Base-by-base conservation (phyloP, 1,140 invertebrate species). In the Drosophila neocordata region DNA sequence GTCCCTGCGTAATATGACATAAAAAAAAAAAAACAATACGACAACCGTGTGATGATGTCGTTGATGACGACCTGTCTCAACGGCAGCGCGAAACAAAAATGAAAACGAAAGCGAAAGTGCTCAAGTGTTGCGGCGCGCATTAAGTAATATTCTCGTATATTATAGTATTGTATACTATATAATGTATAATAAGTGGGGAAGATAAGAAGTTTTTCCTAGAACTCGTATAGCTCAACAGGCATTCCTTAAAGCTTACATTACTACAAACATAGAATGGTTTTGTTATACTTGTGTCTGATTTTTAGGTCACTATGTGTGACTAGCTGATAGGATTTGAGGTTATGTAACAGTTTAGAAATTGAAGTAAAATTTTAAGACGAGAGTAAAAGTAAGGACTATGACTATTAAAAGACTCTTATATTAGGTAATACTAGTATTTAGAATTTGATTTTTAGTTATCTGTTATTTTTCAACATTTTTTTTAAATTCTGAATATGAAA, bases 91-190 rank as follows among this genome's bases (percentile, higher is more conserved):
- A 12, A 6, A 35, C 35, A 38, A 64, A 65, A 52, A 65, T 34
- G 51, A n/a, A 55, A 78, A 70, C 62, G 82, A 85, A 85, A 85
- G 82, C 78, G 79, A 85, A 76, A 85, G 82, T 84, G 59, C 44
- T 64, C 58, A 62, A 77, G 65, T 87, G 69, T 64, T 48, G 41
- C 8, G 65, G 57, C 52, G 70, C 58, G 59, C 62, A 84, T 52
- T 69, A 63, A 76, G 65, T 65, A 69, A 64, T 64, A 75, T 63
- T 48, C 51, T 37, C 57, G 48, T 65, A 53, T 51, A 66, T 38
- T 35, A 74, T 74, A 74, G 55, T 67, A 63, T 64, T 48, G 58
- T 63, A 66, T 48, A 61, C 60, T 71, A 73, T 52, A 62, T 44
- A 72, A 18, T 58, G 67, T 65, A 51, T 41, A 53, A 73, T 61